Evolutionary conservation across 2,888 invertebrate genomes (phyloP).

Genomic region (Drosophila borealis): DNA sequence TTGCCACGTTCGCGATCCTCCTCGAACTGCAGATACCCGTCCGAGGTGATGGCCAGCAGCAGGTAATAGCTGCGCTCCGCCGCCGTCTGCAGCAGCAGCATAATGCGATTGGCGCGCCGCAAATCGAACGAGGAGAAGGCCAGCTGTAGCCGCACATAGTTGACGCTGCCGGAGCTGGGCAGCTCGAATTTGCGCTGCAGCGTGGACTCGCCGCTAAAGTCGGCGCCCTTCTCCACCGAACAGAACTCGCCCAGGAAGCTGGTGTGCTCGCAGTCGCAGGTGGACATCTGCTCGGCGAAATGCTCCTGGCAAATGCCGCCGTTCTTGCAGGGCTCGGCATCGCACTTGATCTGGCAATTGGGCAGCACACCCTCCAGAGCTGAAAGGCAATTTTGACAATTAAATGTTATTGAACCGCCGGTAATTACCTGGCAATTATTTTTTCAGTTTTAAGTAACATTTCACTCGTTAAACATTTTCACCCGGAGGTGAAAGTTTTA

Average conservation of each 20-base stretch:
- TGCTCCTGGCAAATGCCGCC: slow-evolving; percentile 95
- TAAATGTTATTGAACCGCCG: not conserved
- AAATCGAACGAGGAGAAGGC: slow-evolving; percentile 94
- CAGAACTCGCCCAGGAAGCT: slow-evolving; percentile 96
- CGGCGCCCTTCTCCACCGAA: slow-evolving; percentile 95
- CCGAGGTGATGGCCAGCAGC: slow-evolving; percentile 92
- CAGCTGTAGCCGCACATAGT: slow-evolving; percentile 92
- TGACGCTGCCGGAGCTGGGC: slow-evolving; percentile 87
- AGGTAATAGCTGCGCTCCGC: slow-evolving; percentile 94
- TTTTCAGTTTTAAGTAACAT: too few relatives aligned
- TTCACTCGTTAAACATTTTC: too few relatives aligned
- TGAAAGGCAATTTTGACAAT: slow-evolving; percentile 59
- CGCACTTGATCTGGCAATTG: slow-evolving; percentile 95
- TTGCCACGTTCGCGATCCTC: slow-evolving; percentile 91
- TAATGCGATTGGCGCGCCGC: slow-evolving; percentile 91
- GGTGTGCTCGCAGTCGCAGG: slow-evolving; percentile 95
- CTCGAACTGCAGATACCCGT: slow-evolving; percentile 93
- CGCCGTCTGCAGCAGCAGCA: slow-evolving; percentile 92
- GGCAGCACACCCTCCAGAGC: slow-evolving; percentile 90
- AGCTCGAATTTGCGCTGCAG: slow-evolving; percentile 91
- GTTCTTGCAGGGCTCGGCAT: slow-evolving; percentile 94
- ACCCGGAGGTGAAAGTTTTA: too few relatives aligned
- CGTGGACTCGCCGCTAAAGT: slow-evolving; percentile 94
- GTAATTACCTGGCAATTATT: not conserved
- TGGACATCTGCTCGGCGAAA: slow-evolving; percentile 93